Evolutionary conservation across 2,113 vertebrate genomes (phyloP), one percentile per base, ranked within the genome.

Genomic region (Festucalex cinctus): DNA sequence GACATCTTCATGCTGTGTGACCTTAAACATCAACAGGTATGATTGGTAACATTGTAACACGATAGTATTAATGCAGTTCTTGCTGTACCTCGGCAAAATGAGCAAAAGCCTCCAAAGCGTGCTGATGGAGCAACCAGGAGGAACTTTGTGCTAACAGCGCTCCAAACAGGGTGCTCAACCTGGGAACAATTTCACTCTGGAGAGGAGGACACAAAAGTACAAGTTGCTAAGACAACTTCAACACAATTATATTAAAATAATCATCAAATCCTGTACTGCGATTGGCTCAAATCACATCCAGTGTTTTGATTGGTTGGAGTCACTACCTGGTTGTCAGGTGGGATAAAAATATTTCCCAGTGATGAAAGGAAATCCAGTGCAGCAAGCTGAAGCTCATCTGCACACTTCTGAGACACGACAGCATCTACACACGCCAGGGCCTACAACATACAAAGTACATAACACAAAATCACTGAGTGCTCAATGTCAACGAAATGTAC

Each of bases 111-210:
- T 98, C 95, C 75, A 98, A 59, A 0, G 94, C 69, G 0, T 95
- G 95, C 37, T 98, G 96, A 20, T 94, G 91, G 16, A 97, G 65
- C 59, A 96, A 83, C 96, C 96, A 98, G 3, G 70, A 97, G 4
- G 70, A 91, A 36, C 72, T 75, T 63, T 92, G 88, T 51, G 88
- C 81, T n/a, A 99, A 77, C 58, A 98, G 79, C 26, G 83, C 73
- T 24, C 91, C 83, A 83, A 99, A 96, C 63, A 95, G 66, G 66
- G 72, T 70, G 0, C 95, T 92, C 63, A 98, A 41, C 76, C 76
- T 89, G 6, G 93, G 91, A 71, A 97, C 73, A 74, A 98, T 88
- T 48, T 90, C 90, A 75, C 81, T 90, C 97, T 99, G 78, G 3
- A 56, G 41, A n/a, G 10, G 60, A 4, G 14, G 8, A 46, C 35